Percentiles rank a stretch among this genome's conserved stretches.
Conservation (phyloP, 2,888 invertebrate species). For the Notocelia uddmanniana region DNA sequence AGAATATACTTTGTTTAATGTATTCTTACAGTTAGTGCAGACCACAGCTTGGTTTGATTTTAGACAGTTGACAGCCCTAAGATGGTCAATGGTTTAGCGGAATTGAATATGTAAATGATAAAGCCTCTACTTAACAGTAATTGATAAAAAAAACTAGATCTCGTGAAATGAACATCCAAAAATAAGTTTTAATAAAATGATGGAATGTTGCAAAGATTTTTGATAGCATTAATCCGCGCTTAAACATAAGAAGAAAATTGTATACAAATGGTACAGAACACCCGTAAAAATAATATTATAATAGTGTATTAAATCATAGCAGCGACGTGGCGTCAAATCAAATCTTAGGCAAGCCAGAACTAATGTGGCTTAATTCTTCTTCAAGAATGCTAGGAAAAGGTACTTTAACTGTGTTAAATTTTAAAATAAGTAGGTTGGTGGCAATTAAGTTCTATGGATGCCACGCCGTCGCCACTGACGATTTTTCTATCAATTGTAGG, state of each 20-base stretch:
- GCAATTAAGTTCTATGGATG: too few relatives aligned
- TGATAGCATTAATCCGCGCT: too few relatives aligned
- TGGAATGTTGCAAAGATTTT: slow-evolving; percentile 46
- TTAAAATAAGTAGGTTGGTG: too few relatives aligned
- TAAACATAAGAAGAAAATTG: slow-evolving; percentile 10
- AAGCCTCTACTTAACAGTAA: not conserved
- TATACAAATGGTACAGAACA: slow-evolving; percentile 11
- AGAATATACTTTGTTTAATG: slow-evolving; percentile 69
- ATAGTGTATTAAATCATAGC: too few relatives aligned
- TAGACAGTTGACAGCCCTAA: not conserved
- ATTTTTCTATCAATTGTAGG: not conserved
- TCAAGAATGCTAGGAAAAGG: too few relatives aligned
- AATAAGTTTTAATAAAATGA: slow-evolving; percentile 37
- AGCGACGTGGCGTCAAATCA: too few relatives aligned
- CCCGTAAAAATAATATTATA: slow-evolving; percentile 1
- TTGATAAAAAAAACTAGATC: not conserved
- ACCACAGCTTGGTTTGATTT: slow-evolving; percentile 56
- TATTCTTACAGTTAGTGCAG: slow-evolving; percentile 61
- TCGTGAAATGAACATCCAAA: slow-evolving; percentile 31
- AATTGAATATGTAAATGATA: not conserved
- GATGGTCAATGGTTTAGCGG: not conserved
- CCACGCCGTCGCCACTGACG: too few relatives aligned
- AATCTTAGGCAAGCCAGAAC: too few relatives aligned
- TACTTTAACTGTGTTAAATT: too few relatives aligned
- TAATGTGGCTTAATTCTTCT: too few relatives aligned